phyloP scores from a whole-genome alignment of 2,113 vertebrate genomes.

The Scortum barcoo region DNA sequence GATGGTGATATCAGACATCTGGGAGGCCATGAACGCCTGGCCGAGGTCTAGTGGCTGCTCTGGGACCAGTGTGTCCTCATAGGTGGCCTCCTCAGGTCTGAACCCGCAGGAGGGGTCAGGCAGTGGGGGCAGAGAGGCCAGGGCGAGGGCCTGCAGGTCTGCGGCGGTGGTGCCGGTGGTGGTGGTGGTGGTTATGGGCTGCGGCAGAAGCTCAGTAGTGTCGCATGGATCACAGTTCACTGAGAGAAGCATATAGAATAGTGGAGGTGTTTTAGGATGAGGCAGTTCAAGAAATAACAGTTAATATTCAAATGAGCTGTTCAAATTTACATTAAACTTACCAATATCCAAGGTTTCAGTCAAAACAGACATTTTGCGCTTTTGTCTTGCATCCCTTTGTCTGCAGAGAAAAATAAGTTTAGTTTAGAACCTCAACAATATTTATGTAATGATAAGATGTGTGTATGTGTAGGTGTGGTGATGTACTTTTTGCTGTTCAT shows the following conservation, averaged over 20 bases:
- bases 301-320: background rate
- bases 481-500: constrained; percentile 87
- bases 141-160: constrained; percentile 73
- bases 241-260: constrained; percentile 35
- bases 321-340: constrained; percentile 33
- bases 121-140: constrained; percentile 70
- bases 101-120: constrained; percentile 73
- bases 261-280: background rate
- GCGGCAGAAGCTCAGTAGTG: constrained; percentile 72
- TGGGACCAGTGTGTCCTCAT: constrained; percentile 63
- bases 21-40: constrained; percentile 76
- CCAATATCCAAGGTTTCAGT: constrained; percentile 80
- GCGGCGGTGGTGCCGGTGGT: constrained; percentile 15
- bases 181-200: constrained; percentile 37
- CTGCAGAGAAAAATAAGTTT: constrained; percentile 54
- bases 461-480: background rate
- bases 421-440: background rate
- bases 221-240: constrained; percentile 83
- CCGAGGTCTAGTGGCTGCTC: constrained; percentile 71
- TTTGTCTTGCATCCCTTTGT: constrained; percentile 85
- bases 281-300: background rate
- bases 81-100: constrained; percentile 67
- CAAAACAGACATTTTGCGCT: constrained; percentile 74
- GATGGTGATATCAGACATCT: constrained; percentile 74
- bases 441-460: background rate